Percentiles rank a stretch among this genome's conserved stretches.
Conservation (phyloP, 1,140 invertebrate genomes). For the Cherax destructor region DNA sequence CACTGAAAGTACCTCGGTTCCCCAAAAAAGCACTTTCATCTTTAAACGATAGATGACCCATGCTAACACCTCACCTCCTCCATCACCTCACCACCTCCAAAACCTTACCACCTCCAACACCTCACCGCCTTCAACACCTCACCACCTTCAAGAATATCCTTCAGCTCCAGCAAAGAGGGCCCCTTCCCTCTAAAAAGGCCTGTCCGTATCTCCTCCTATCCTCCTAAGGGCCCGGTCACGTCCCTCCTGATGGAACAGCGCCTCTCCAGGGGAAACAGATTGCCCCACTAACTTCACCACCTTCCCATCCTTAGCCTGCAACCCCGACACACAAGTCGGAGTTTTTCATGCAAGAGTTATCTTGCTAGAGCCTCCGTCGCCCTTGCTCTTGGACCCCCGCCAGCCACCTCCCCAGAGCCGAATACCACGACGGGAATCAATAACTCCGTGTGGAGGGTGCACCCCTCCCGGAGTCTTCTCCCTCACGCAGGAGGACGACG, state of each 20-base stretch:
- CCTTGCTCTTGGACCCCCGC: neutral
- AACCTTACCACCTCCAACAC: too few relatives aligned
- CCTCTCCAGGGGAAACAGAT: neutral
- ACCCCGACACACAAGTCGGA: neutral
- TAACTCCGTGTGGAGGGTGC: neutral
- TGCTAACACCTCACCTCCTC: neutral
- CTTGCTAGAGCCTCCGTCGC: neutral
- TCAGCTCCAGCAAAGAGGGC: too few relatives aligned
- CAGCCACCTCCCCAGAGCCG: neutral
- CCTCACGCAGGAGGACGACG: neutral
- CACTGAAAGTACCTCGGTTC: too few relatives aligned
- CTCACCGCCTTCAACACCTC: too few relatives aligned
- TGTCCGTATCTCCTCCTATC: too few relatives aligned
- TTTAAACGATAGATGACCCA: too few relatives aligned
- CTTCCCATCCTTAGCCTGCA: neutral
- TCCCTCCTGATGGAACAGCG: neutral
- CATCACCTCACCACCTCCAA: too few relatives aligned
- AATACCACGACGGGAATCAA: conserved; percentile 13
- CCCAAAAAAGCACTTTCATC: too few relatives aligned
- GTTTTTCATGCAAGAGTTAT: conserved; percentile 14
- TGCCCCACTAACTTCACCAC: conserved; percentile 8
- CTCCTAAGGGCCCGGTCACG: too few relatives aligned
- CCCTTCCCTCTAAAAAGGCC: too few relatives aligned
- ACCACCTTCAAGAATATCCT: too few relatives aligned
- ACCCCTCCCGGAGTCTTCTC: neutral